Evolutionary conservation across 2,888 invertebrate species (phyloP), one percentile per base, ranked within the genome.

Genomic region (Cordilura impudica): DNA sequence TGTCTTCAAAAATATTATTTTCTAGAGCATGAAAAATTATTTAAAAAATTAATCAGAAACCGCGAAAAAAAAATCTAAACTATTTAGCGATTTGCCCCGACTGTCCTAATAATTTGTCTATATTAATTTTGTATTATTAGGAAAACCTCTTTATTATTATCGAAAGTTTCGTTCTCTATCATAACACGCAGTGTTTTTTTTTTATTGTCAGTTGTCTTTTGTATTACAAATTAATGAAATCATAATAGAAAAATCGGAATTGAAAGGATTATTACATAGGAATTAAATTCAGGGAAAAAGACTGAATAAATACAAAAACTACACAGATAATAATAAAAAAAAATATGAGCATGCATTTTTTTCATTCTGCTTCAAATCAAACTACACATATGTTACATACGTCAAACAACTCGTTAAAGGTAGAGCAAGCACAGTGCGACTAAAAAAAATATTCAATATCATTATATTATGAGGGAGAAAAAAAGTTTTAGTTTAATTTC

Each of bases 381-480:
- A 78, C 54, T 54, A 71, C 35, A 63, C 7, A 29, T 19, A n/a
- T 54, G 47, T 43, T 39, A 56, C 35, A 76, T 45, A 70, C 60
- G 39, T 70, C 39, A 60, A 56, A 19, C 8, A 12, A 39, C 35
- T 39, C n/a, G 35, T 39, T n/a, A 29, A 66, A 66, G 5, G 60
- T 18, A 73, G 58, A 74, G 77, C 81, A 81, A 81, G 81, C 81
- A 70, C 26, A 66, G 77, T 81, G 81, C 81, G 56, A 56, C 73
- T 81, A 77, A 77, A 39, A 53, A 35, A 49, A 35, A 63, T 19
- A 23, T 31, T 49, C 16, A 51, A 49, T 12, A 18, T 23, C n/a
- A 21, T 6, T 26, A 23, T 12, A 51, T 51, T 23, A 69, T 69
- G 61, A 69, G 29, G 54, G 54, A 12, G 54, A 69, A 49, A 35